Percentiles rank a stretch among this genome's conserved stretches.
phyloP scores from a whole-genome alignment of 2,113 vertebrate species.

The Entomyzon cyanotis region DNA sequence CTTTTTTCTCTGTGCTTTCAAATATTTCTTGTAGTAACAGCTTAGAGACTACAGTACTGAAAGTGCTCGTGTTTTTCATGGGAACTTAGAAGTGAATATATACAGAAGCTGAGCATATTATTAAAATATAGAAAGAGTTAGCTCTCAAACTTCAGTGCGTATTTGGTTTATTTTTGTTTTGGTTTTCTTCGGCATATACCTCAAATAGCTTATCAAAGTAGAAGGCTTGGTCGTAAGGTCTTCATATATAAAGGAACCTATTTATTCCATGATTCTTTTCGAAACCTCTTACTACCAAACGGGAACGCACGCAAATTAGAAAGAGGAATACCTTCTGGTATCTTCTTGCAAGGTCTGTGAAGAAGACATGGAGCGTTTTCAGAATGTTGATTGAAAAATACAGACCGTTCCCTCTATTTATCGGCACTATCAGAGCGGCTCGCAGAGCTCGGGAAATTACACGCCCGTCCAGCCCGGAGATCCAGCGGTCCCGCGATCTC shows the following conservation, averaged over 20 bases:
- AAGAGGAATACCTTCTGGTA: neutral
- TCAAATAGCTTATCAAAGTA: neutral
- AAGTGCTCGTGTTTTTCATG: neutral
- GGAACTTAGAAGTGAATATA: neutral
- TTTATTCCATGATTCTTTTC: neutral
- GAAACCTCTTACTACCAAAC: neutral
- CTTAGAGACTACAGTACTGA: neutral
- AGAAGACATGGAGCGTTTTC: neutral
- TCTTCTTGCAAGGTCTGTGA: neutral
- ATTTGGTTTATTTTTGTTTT: neutral
- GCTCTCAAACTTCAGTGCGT: neutral
- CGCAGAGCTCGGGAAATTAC: neutral
- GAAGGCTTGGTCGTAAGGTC: neutral
- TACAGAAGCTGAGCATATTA: neutral
- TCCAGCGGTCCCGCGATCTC: neutral
- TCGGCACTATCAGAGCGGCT: neutral
- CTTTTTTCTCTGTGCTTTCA: neutral
- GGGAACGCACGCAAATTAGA: neutral
- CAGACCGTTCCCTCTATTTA: too few relatives aligned
- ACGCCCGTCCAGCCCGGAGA: rapidly evolving
- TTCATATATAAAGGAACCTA: neutral
- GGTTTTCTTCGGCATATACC: neutral
- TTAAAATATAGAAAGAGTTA: neutral
- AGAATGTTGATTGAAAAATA: neutral
- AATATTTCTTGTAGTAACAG: neutral